phyloP scores from a whole-genome alignment of 2,888 invertebrate species.

The Entomobrya multifasciata region DNA sequence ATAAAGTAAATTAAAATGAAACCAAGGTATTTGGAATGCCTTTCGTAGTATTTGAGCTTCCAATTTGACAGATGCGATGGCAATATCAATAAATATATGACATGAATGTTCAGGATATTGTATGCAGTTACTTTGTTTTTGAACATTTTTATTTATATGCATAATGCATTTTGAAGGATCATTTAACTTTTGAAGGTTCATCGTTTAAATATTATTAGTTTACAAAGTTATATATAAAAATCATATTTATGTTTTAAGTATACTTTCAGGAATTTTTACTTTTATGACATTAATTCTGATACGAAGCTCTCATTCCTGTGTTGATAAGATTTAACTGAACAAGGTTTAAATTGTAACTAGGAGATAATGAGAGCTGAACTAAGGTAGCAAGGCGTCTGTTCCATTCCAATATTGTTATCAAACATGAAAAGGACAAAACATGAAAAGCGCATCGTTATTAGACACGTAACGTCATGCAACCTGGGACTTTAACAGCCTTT shows the following conservation, averaged over 20 bases:
- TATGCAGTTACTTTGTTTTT: no score
- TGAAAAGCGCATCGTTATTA: neutral
- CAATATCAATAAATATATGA: neutral
- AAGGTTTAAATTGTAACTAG: constrained; percentile 12
- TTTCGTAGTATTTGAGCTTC: no score
- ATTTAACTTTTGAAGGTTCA: neutral
- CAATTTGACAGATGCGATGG: neutral
- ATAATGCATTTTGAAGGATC: neutral
- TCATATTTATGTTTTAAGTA: no score
- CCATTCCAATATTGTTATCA: neutral
- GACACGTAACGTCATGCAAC: no score
- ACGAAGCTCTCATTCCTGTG: no score
- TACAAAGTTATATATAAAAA: no score
- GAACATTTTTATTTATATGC: neutral
- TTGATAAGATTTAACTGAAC: neutral
- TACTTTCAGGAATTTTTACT: no score
- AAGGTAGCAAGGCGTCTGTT: neutral
- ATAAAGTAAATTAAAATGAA: neutral
- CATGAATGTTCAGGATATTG: no score
- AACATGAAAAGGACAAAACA: neutral
- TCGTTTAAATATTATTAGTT: neutral
- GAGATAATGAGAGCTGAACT: no score
- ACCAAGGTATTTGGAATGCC: neutral
- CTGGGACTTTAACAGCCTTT: constrained; percentile 29
- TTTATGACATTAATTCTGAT: no score